Conservation (phyloP, 2,797 vertebrate species). For the Enteromius trimaculatus region DNA sequence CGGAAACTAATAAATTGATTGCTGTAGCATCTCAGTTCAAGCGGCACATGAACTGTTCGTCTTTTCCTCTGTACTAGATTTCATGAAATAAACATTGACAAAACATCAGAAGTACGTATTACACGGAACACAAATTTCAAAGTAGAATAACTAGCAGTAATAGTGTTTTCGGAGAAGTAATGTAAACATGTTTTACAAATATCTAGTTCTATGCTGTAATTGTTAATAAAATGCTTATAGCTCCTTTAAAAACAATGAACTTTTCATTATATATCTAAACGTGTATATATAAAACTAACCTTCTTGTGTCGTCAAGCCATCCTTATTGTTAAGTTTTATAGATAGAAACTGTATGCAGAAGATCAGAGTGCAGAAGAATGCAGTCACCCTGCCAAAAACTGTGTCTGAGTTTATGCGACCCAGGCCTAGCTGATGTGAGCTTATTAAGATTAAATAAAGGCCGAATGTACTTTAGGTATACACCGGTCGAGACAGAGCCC, state of each 20-base stretch:
- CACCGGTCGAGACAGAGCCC: not conserved
- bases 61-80: too few species aligned
- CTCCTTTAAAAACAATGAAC: too few species aligned
- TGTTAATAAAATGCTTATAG: too few species aligned
- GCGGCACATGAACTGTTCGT: too few species aligned
- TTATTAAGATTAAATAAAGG: slow-evolving; percentile 52
- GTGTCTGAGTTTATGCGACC: slow-evolving; percentile 32
- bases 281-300: too few species aligned
- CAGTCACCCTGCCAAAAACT: slow-evolving; percentile 35
- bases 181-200: not conserved
- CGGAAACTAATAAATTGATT: not conserved
- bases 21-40: too few species aligned
- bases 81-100: too few species aligned
- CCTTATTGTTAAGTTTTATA: not conserved
- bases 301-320: not conserved
- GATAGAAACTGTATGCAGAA: not conserved
- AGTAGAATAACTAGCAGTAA: not conserved
- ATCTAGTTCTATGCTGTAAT: not conserved
- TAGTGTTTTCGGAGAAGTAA: not conserved
- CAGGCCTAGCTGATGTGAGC: slow-evolving; percentile 24
- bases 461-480: slow-evolving; percentile 21
- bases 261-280: too few species aligned
- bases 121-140: not conserved
- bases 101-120: too few species aligned
- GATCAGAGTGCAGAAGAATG: slow-evolving; percentile 1